Conservation (phyloP, 2,113 vertebrate genomes). For the Boleophthalmus pectinirostris region DNA sequence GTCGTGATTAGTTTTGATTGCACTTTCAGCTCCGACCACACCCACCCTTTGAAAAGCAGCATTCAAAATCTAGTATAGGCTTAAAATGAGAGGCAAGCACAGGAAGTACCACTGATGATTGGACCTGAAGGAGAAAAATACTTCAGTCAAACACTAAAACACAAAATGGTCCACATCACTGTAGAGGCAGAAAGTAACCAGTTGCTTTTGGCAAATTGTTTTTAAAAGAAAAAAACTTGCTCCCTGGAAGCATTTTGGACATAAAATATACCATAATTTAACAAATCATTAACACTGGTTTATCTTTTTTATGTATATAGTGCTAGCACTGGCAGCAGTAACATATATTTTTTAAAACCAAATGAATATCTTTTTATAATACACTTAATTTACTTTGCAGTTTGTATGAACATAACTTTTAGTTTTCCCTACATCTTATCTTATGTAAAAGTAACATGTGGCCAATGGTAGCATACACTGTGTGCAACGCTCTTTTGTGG, state of each 20-base stretch:
- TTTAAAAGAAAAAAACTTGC: not conserved
- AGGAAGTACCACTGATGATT: constrained; percentile 33
- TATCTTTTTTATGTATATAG: too few species aligned
- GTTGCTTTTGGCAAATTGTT: too few species aligned
- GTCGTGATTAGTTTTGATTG: constrained; percentile 53
- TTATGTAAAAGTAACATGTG: not conserved
- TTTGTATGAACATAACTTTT: too few species aligned
- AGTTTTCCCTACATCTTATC: too few species aligned
- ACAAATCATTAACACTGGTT: too few species aligned
- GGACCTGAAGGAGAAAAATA: not conserved
- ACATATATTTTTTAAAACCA: too few species aligned
- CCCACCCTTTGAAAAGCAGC: constrained; percentile 24
- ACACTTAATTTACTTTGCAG: too few species aligned
- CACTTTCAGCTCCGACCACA: constrained; percentile 33
- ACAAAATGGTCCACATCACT: not conserved
- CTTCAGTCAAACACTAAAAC: not conserved
- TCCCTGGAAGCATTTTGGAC: not conserved
- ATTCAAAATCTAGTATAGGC: constrained; percentile 26
- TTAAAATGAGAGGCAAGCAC: constrained; percentile 21
- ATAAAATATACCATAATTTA: not conserved
- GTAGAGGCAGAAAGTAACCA: not conserved
- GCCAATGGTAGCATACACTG: not conserved
- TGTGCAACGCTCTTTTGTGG: not conserved
- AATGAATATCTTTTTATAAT: too few species aligned
- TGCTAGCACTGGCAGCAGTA: too few species aligned